These are phyloP conservation scores for Prinia subflava DNA, from an alignment of 2,113 vertebrate genomes.

Conservation along the genomic window DNA sequence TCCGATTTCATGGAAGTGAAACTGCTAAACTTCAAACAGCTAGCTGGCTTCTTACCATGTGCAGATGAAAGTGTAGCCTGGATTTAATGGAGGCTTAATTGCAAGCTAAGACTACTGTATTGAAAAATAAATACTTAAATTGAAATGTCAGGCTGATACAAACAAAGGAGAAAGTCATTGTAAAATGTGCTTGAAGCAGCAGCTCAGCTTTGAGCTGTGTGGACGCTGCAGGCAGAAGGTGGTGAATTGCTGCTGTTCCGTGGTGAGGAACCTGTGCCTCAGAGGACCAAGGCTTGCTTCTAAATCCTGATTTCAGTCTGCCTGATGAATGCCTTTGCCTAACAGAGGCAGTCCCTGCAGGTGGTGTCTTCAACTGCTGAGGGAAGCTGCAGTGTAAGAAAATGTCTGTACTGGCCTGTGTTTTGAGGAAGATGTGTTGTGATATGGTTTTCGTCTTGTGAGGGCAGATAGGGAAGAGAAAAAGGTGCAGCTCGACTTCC, in stretches of 20 bases:
- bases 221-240: neutral
- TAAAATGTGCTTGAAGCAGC: neutral
- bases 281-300: neutral
- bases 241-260: neutral
- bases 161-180: neutral
- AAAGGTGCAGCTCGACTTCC: neutral
- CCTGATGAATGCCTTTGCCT: neutral
- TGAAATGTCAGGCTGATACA: neutral
- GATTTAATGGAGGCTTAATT: neutral
- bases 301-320: neutral
- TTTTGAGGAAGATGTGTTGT: neutral
- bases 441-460: rapidly evolving
- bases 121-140: neutral
- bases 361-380: neutral
- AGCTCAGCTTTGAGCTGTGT: neutral
- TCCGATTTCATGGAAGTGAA: neutral
- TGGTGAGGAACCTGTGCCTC: neutral
- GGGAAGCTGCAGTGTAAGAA: neutral
- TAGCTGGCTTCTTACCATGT: neutral
- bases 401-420: neutral
- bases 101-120: neutral
- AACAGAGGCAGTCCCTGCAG: rapidly evolving
- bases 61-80: neutral
- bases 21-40: neutral
- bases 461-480: neutral